Percentiles rank a stretch among this genome's conserved stretches.
phyloP scores from a whole-genome alignment of 2,113 vertebrate species.

The Sprattus sprattus region DNA sequence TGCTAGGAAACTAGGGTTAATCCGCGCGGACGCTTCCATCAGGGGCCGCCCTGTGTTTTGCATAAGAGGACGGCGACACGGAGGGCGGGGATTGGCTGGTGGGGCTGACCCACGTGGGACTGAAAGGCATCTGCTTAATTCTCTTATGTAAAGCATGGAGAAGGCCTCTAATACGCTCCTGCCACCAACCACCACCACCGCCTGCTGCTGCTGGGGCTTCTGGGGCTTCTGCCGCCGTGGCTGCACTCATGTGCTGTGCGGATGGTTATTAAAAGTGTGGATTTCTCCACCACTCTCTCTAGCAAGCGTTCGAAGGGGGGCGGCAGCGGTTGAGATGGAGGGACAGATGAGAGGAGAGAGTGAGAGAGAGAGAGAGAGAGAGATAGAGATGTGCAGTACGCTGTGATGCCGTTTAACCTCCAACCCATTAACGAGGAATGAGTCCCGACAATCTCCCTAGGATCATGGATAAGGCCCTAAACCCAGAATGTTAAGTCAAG shows the following conservation, averaged over 20 bases:
- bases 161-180: conserved; percentile 59
- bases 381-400: background rate
- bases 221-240: background rate
- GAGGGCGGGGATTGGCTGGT: conserved; percentile 57
- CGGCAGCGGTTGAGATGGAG: background rate
- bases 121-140: conserved; percentile 62
- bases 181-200: background rate
- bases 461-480: background rate
- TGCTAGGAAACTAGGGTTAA: conserved; percentile 70
- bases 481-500: background rate
- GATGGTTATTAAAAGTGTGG: background rate
- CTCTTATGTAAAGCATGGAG: conserved; percentile 71
- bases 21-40: conserved; percentile 49
- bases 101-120: conserved; percentile 48
- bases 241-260: background rate
- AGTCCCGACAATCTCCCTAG: conserved; percentile 5
- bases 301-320: background rate
- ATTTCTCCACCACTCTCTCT: background rate
- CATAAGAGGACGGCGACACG: conserved; percentile 67
- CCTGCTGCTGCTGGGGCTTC: background rate
- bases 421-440: background rate
- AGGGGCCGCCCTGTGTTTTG: conserved; percentile 65
- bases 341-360: background rate
- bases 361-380: background rate
- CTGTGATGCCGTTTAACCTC: background rate